A percentile compares a stretch with the other conserved stretches of the same genome.
phyloP scores from a whole-genome alignment of 2,113 vertebrate species.

The Deroptyus accipitrinus region DNA sequence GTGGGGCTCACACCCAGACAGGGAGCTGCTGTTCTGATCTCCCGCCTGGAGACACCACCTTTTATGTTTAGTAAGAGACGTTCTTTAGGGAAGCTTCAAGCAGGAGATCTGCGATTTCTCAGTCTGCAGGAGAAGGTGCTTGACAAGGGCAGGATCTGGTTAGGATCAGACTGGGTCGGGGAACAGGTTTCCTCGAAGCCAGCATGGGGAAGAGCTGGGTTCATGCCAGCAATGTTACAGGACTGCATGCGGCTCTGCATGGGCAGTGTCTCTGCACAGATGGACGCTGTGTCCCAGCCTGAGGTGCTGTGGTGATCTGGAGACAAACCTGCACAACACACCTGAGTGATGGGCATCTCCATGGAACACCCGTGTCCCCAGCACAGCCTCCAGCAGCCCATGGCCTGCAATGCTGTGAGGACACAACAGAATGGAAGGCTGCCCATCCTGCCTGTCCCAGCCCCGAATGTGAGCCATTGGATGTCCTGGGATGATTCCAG shows the following conservation, averaged over 20 bases:
- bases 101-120: neutral
- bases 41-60: fast-evolving
- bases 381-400: neutral
- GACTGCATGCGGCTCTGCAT: fast-evolving
- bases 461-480: fast-evolving
- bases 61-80: neutral
- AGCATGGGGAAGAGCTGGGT: neutral
- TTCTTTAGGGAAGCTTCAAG: neutral
- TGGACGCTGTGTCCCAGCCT: fast-evolving
- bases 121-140: neutral
- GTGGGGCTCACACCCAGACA: neutral
- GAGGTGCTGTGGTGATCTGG: fast-evolving
- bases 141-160: neutral
- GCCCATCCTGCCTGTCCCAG: neutral
- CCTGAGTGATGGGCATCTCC: fast-evolving
- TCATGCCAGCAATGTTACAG: fast-evolving
- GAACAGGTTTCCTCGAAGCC: neutral
- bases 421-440: fast-evolving
- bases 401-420: fast-evolving
- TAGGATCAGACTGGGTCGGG: neutral
- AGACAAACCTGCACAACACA: fast-evolving
- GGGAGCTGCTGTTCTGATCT: neutral
- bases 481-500: neutral
- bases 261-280: fast-evolving
- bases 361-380: fast-evolving